phyloP scores from a whole-genome alignment of 2,888 invertebrate genomes.

The Yponomeuta sedellus region DNA sequence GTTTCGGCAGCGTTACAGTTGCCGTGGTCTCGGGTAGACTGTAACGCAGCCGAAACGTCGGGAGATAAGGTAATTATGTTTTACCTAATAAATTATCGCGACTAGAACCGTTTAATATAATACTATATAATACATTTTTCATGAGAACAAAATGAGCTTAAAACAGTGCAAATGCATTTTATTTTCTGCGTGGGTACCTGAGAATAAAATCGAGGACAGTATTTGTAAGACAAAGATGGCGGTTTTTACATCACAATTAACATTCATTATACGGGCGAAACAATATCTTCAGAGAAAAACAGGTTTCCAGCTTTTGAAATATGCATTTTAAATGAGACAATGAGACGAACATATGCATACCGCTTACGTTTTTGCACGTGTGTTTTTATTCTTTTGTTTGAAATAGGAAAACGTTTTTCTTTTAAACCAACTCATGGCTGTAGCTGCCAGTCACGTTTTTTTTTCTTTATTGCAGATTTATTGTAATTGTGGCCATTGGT shows the following conservation, averaged over 20 bases:
- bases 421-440: background rate
- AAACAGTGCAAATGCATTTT: background rate
- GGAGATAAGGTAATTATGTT: too few species aligned
- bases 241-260: constrained; percentile 67
- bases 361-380: constrained; percentile 9
- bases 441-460: background rate
- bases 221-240: constrained; percentile 68
- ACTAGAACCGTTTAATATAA: too few species aligned
- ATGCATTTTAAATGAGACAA: constrained; percentile 32
- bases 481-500: background rate
- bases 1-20: too few species aligned
- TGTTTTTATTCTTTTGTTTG: constrained; percentile 19
- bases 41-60: too few species aligned
- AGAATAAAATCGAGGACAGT: constrained; percentile 50
- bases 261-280: constrained; percentile 48
- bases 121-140: background rate
- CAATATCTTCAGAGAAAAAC: constrained; percentile 65
- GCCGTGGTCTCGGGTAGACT: too few species aligned
- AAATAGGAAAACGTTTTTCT: constrained; percentile 7
- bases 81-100: too few species aligned
- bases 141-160: background rate
- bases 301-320: constrained; percentile 56
- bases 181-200: constrained; percentile 10
- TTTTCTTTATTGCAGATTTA: background rate
- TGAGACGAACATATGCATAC: background rate